phyloP scores from a whole-genome alignment of 2,888 invertebrate genomes.

The Volucella zonaria region DNA sequence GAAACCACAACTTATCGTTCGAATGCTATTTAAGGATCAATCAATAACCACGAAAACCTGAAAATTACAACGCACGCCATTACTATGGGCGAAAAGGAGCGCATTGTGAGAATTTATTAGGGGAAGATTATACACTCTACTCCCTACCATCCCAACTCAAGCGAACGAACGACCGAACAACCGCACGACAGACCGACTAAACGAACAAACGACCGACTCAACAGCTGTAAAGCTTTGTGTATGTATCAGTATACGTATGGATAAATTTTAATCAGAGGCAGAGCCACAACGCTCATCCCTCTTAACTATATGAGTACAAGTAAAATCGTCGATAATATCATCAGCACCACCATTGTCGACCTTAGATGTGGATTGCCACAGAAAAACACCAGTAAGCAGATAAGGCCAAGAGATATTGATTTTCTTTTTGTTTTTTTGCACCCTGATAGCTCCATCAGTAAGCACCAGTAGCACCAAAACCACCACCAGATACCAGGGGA shows the following conservation, averaged over 20 bases:
- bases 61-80: slow-evolving; percentile 41
- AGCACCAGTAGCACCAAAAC: not conserved
- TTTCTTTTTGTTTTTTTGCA: slow-evolving; percentile 57
- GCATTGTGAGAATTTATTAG: slow-evolving; percentile 6
- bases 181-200: too few relatives aligned
- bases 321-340: slow-evolving; percentile 25
- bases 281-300: not conserved
- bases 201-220: too few relatives aligned
- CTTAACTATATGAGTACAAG: not conserved
- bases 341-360: slow-evolving; percentile 21
- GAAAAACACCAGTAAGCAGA: slow-evolving; percentile 63
- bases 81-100: slow-evolving; percentile 30
- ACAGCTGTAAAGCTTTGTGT: not conserved
- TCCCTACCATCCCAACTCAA: too few relatives aligned
- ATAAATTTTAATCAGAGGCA: slow-evolving; percentile 59
- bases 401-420: slow-evolving; percentile 60
- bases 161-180: too few relatives aligned
- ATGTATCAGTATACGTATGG: slow-evolving; percentile 5
- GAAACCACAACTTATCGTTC: slow-evolving; percentile 67
- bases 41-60: slow-evolving; percentile 73
- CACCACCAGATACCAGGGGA: slow-evolving; percentile 2
- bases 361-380: slow-evolving; percentile 34
- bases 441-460: slow-evolving; percentile 39
- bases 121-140: too few relatives aligned
- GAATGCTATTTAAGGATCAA: slow-evolving; percentile 73